Evolutionary conservation across 2,113 vertebrate species (phyloP), one percentile per base, ranked within the genome.

Genomic region (Mungos mungo): DNA sequence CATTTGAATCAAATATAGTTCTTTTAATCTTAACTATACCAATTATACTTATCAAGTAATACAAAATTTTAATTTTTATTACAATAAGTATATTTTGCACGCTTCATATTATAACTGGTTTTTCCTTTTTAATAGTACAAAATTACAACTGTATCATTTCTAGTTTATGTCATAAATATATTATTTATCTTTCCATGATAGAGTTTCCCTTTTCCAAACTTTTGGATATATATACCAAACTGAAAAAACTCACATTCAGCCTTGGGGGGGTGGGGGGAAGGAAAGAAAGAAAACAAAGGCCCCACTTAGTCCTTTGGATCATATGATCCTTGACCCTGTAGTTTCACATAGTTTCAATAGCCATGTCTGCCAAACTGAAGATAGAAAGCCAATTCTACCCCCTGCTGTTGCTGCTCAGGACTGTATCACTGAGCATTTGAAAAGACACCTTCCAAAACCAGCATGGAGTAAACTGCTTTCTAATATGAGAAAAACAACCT

Each of bases 301-400:
- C 50, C 47, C 47, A 52, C 47, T 33, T 93, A 71, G 85, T 79
- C 38, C 60, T 93, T 79, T 85, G 84, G 57, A 29, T 90, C 89
- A 18, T 63, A 9, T 92, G 76, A 95, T 96, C 52, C 29, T 90
- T 95, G 86, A 91, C 93, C 82, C 35, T 52, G 54, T 31, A 79
- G 81, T 86, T 95, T 95, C 60, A 18, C 4, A n/a, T 35, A 72
- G 69, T 89, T 95, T 93, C 93, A 85, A 81, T 68, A 85, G 76
- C 84, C 31, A 4, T 50, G 11, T 87, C 68, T 93, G 95, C 80
- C 87, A 95, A 93, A 93, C 83, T 68, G 87, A 85, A 97, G 84
- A 76, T 45, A 93, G 94, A 96, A 96, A 98, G 88, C 68, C 90
- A 93, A 96, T 96, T 97, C 80, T 47, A 66, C 90, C 94, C 82